These are phyloP conservation scores for Cremastinae sp. DNA, from an alignment of 2,888 invertebrate species.

Conservation along the genomic window DNA sequence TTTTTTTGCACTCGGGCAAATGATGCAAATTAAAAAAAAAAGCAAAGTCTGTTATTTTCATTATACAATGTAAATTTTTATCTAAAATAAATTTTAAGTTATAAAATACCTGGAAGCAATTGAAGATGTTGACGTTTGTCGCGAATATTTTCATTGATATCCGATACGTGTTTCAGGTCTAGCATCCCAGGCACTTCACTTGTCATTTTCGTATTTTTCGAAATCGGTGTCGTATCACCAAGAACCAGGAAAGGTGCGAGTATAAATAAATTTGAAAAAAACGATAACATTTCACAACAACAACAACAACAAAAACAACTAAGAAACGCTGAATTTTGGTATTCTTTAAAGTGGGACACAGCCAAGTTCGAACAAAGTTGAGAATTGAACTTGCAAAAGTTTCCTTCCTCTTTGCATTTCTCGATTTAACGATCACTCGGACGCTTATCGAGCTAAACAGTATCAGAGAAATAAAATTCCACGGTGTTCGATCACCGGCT, in stretches of 20 bases:
- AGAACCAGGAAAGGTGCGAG: background rate
- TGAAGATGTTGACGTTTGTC: no score
- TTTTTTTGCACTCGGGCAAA: no score
- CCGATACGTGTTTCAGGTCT: background rate
- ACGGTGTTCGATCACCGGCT: constrained; percentile 9
- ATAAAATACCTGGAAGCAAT: no score
- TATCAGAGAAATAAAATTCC: constrained; percentile 31
- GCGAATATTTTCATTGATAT: no score
- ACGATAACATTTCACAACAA: constrained; percentile 14
- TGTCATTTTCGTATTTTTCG: background rate
- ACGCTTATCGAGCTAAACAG: constrained; percentile 28
- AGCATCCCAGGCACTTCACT: background rate
- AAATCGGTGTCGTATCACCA: background rate
- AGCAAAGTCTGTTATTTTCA: no score
- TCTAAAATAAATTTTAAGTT: no score
- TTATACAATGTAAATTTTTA: no score
- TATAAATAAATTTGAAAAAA: constrained; percentile 27
- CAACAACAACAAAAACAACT: background rate
- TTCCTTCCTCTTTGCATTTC: constrained; percentile 19
- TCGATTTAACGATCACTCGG: constrained; percentile 37
- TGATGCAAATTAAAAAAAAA: no score
- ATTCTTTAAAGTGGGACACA: no score
- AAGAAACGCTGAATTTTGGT: no score
- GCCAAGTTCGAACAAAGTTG: background rate
- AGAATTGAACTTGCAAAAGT: background rate